These are phyloP conservation scores for Liodrosophila aerea DNA, from an alignment of 2,888 invertebrate species.

Conservation along the genomic window DNA sequence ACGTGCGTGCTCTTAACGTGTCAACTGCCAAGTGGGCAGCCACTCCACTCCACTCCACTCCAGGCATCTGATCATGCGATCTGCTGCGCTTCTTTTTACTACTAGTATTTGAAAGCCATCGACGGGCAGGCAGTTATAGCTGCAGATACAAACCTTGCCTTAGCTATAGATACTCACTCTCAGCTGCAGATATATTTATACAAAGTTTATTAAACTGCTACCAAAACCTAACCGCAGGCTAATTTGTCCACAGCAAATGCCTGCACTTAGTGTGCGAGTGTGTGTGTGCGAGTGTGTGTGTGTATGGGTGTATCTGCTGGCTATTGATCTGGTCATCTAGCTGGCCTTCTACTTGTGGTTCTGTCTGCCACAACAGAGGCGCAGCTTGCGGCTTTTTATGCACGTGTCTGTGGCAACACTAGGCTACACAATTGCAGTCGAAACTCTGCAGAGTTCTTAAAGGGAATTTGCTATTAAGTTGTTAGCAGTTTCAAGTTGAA, in stretches of 20 bases:
- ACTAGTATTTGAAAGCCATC: neutral
- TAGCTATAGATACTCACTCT: no score
- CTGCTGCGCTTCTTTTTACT: neutral
- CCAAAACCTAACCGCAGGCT: constrained; percentile 71
- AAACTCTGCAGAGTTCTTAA: no score
- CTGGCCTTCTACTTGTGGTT: constrained; percentile 39
- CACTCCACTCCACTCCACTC: no score
- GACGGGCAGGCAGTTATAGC: neutral
- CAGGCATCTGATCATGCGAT: constrained; percentile 57
- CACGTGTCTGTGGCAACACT: constrained; percentile 49
- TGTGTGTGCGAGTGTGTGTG: constrained; percentile 9
- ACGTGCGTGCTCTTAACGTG: constrained; percentile 78
- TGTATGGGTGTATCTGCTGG: constrained; percentile 7
- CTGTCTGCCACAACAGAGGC: constrained; percentile 14
- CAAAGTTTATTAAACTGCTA: constrained; percentile 59
- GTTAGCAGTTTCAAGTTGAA: no score
- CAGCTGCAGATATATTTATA: constrained; percentile 20
- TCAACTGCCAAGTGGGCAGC: constrained; percentile 69
- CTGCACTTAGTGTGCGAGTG: constrained; percentile 21
- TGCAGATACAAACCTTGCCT: neutral
- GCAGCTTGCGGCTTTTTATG: constrained; percentile 11
- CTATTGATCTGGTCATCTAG: constrained; percentile 19
- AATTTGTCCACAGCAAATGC: constrained; percentile 59
- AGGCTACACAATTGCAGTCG: constrained; percentile 23
- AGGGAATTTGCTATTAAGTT: no score